A percentile compares a stretch with the other conserved stretches of the same genome.
Conservation (phyloP, 2,113 vertebrate genomes). For the Oceanodroma tethys region DNA sequence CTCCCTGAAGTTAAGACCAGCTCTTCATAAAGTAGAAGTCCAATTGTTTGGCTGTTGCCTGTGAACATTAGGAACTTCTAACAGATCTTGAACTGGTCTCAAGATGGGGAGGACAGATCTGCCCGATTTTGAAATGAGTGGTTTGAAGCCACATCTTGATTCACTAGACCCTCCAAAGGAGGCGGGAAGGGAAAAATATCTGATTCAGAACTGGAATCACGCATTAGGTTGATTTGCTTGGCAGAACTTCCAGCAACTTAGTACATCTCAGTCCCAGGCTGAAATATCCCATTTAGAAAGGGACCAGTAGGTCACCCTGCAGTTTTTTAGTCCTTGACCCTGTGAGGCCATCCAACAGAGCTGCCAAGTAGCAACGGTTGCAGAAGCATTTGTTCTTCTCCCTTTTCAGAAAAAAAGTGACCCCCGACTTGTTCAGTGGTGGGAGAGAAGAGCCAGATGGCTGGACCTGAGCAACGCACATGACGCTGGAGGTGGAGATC, state of each 20-base stretch:
- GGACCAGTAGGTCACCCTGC: neutral
- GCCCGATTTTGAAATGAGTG: neutral
- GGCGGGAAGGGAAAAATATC: neutral
- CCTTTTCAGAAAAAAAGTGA: neutral
- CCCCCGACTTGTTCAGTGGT: neutral
- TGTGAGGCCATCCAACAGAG: neutral
- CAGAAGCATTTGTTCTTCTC: neutral
- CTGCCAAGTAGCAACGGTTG: neutral
- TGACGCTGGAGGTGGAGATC: neutral
- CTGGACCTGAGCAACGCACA: neutral
- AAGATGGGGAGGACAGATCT: neutral
- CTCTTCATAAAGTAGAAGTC: neutral
- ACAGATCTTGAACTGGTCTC: neutral
- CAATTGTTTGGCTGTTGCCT: neutral
- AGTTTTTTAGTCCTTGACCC: neutral
- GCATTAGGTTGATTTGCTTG: neutral
- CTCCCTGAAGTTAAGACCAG: neutral
- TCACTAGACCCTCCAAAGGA: neutral
- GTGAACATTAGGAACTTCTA: neutral
- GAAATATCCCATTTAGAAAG: neutral
- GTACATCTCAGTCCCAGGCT: neutral
- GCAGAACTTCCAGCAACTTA: neutral
- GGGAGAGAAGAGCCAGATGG: conserved; percentile 46
- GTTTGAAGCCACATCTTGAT: neutral
- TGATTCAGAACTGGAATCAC: neutral